These are phyloP conservation scores for Drosophila pseudoobscura DNA, from an alignment of 1,140 invertebrate genomes.

Conservation along the genomic window DNA sequence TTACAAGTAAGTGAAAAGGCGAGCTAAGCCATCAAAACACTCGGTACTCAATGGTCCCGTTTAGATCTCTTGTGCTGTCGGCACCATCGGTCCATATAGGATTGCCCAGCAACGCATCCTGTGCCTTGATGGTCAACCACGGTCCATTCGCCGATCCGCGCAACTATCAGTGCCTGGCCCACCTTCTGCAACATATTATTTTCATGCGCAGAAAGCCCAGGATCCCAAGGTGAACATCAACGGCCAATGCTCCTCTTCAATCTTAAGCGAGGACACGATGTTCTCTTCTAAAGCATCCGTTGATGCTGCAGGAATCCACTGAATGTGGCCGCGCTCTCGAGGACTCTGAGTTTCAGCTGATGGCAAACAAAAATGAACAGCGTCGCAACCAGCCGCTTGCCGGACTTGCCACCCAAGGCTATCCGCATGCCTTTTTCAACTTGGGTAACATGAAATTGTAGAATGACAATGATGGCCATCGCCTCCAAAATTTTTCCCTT, in stretches of 20 bases:
- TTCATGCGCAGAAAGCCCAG: constrained; percentile 93
- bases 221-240: constrained; percentile 82
- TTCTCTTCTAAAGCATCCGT: constrained; percentile 94
- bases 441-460: constrained; percentile 93
- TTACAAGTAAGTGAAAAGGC: constrained; percentile 81
- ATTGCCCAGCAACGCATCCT: constrained; percentile 84
- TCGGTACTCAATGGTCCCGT: neutral
- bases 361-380: constrained; percentile 68
- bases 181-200: constrained; percentile 87
- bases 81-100: constrained; percentile 78
- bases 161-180: constrained; percentile 88
- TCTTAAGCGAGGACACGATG: constrained; percentile 91
- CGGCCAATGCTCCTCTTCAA: constrained; percentile 85
- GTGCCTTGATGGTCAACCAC: no score
- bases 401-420: constrained; percentile 86
- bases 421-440: constrained; percentile 91
- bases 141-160: no score
- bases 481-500: neutral
- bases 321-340: constrained; percentile 94
- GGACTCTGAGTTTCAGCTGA: constrained; percentile 88
- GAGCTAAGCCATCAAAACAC: neutral
- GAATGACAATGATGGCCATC: constrained; percentile 82
- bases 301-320: constrained; percentile 94
- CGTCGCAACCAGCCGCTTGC: constrained; percentile 88
- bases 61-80: constrained; percentile 87